phyloP scores from a whole-genome alignment of 2,113 vertebrate species.

The Anolis sagrei region DNA sequence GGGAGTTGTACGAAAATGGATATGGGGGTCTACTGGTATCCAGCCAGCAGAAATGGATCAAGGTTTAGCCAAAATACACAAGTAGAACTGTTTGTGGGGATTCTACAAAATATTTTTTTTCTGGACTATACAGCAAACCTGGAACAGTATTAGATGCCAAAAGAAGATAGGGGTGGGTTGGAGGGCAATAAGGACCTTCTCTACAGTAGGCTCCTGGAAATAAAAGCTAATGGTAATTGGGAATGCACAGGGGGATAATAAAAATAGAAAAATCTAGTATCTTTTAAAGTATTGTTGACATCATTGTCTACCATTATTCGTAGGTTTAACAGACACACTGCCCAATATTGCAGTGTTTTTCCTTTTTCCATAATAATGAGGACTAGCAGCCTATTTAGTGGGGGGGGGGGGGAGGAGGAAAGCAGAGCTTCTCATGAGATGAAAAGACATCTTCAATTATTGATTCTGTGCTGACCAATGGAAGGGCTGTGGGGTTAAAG shows the following conservation, averaged over 20 bases:
- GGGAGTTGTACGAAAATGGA: too few relatives aligned
- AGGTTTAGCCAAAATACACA: too few relatives aligned
- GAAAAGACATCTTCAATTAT: neutral
- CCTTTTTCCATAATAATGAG: neutral
- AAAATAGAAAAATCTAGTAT: neutral
- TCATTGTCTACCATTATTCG: neutral
- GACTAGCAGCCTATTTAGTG: neutral
- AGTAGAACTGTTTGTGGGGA: neutral
- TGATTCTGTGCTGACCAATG: neutral
- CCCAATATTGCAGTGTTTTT: neutral
- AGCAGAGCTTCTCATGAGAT: neutral
- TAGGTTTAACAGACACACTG: neutral
- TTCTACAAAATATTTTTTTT: neutral
- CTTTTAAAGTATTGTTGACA: neutral
- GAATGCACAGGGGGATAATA: neutral
- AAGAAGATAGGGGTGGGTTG: neutral
- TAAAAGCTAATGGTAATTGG: too few relatives aligned
- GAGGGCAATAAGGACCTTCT: too few relatives aligned
- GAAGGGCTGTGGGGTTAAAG: neutral
- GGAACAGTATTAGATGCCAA: neutral
- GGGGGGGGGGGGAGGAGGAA: neutral
- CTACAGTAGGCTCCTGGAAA: too few relatives aligned
- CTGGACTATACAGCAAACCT: neutral
- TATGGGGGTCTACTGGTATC: too few relatives aligned
- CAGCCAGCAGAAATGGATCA: too few relatives aligned